Base-by-base conservation (phyloP, 2,797 vertebrate species). In the Clarias platycephalus region DNA sequence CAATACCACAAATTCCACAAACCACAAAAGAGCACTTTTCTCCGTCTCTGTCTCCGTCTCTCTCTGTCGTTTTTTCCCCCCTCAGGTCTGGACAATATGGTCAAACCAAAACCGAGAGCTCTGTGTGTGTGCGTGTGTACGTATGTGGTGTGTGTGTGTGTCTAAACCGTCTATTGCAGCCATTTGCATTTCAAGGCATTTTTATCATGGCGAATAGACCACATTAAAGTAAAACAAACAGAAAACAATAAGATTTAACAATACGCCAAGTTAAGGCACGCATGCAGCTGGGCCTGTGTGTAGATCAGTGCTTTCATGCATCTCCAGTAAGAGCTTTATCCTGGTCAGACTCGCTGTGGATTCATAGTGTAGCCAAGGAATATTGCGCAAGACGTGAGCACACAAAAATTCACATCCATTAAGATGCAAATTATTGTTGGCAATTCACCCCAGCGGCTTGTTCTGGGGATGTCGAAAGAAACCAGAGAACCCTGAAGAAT, bases 1-100 rank as follows among this genome's bases (percentile, higher is more conserved):
- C 83, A 85, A 87, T 87, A 79, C 85, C 81, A 80, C 85, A 83
- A 75, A 83, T 83, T 86, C 81, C 85, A 74, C 75, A 81, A 55
- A 75, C 79, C 68, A 81, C 55, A 77, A 79, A 83, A 81, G 66
- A 37, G 31, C 74, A 78, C 64, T 75, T 86, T 58, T 67, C 68
- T 75, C 71, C 12, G 5, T 60, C 53, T 87, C 58, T 4, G 10
- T 78, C 75, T 62, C 57, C 31, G 6, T 55, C 26, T 83, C 44
- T 66, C 18, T 24, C 64, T 78, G 2, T n/a, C 44, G 15, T 37
- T 7, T 22, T 63, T 26, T 26, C 18, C 34, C 44, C n/a, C 37
- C 37, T 26, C 13, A 62, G 37, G 31, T 79, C 77, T 79, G 58
- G 58, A 79, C 60, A 79, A 79, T 63, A 63, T 60, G 20, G 58